Base-by-base conservation (phyloP, 2,888 invertebrate species). In the Drosophila mimica region DNA sequence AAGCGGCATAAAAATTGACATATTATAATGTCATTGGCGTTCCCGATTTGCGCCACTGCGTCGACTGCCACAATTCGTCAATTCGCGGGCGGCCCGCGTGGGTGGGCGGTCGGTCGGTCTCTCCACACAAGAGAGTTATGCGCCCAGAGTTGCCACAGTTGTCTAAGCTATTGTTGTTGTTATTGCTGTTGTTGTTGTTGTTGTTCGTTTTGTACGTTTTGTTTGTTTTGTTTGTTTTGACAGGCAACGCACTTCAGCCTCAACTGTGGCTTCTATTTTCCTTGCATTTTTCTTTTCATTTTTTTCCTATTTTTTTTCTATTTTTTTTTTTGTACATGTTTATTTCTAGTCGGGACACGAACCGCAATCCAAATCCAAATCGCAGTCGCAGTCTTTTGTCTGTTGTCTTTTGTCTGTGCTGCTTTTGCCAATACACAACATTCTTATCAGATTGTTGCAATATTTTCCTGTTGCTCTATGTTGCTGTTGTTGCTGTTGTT, bases 1-100 rank as follows among this genome's bases (percentile, higher is more conserved):
- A 87, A 87, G 81, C 83, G 82, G 86, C 88, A 88, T 88, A 82
- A 87, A 90, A 90, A 90, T 88, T 90, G 90, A 89, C 89, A 88
- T 89, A 90, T 89, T 89, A 90, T 84, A 89, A 89, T 88, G 89
- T 90, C 88, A 90, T 87, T 79, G 84, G 84, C 84, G 84, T 86
- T 74, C 84, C 87, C 84, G 84, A 84, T 84, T 84, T 84, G 87
- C 86, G 84, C 84, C 86, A 84, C 84, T 84, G 84, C 84, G 82
- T 86, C 84, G 79, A 79, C 79, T 79, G 79, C 79, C 78, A 79
- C 78, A 79, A 79, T 76, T 68, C 79, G 74, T 76, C 76, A 79
- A 79, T 80, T 66, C 36, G 72, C 57, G 63, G 62, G 76, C 77
- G 60, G 64, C 51, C 78, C 33, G 74, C 69, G 80, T 75, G 80